phyloP scores from a whole-genome alignment of 2,113 vertebrate species.

The Capricornis sumatraensis region DNA sequence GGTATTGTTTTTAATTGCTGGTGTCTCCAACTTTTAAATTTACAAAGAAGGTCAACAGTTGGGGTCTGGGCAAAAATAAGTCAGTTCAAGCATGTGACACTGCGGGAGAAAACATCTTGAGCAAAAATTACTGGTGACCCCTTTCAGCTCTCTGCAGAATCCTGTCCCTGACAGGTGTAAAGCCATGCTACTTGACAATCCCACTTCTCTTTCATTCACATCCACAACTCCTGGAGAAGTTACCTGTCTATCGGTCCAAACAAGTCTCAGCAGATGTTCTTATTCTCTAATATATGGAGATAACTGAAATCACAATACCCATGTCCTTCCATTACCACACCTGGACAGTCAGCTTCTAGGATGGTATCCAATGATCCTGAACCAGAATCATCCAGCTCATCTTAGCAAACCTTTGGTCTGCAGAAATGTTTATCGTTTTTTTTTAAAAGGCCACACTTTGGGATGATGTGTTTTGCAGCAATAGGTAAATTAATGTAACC shows the following conservation, averaged over 20 bases:
- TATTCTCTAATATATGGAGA: not conserved
- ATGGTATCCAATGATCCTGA: not conserved
- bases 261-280: not conserved
- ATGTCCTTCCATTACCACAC: not conserved
- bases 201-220: not conserved
- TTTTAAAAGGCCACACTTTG: not conserved
- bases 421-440: not conserved
- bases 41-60: not conserved
- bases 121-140: not conserved
- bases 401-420: not conserved
- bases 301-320: not conserved
- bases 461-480: not conserved
- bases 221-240: not conserved
- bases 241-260: not conserved
- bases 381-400: not conserved
- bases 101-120: not conserved
- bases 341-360: not conserved
- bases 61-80: not conserved
- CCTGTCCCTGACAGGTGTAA: not conserved
- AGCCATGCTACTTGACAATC: not conserved
- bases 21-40: not conserved
- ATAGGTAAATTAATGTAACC: not conserved
- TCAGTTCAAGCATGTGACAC: not conserved
- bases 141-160: not conserved
- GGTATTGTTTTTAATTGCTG: not conserved